Evolutionary conservation across 2,888 invertebrate species (phyloP).

Genomic region (Oasisia sp.): DNA sequence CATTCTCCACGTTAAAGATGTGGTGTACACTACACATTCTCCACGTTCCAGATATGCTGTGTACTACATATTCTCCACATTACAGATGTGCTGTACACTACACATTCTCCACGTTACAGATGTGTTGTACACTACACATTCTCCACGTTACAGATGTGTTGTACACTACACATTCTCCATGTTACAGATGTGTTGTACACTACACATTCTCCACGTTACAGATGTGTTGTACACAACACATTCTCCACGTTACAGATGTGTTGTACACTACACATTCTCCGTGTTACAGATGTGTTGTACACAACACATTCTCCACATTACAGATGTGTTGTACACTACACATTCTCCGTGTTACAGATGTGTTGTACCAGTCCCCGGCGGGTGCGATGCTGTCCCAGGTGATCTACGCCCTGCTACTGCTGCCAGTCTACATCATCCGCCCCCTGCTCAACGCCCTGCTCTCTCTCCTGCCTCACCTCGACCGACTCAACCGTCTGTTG

Average conservation of each 20-base stretch:
- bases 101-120: too few relatives aligned
- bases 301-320: not conserved
- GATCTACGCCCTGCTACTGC: conserved; percentile 70
- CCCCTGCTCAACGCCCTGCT: conserved; percentile 64
- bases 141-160: too few relatives aligned
- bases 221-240: not conserved
- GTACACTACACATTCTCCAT: not conserved
- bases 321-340: not conserved
- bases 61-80: too few relatives aligned
- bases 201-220: not conserved
- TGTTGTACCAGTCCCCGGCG: conserved; percentile 70
- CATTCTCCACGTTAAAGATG: not conserved
- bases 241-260: not conserved
- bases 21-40: not conserved
- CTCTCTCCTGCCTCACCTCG: conserved; percentile 60
- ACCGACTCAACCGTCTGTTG: conserved; percentile 56
- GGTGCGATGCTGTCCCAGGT: conserved; percentile 73
- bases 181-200: not conserved
- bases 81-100: too few relatives aligned
- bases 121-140: too few relatives aligned
- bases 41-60: too few relatives aligned
- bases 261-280: not conserved
- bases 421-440: conserved; percentile 66
- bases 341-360: conserved; percentile 56
- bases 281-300: not conserved